Base-by-base conservation (phyloP, 2,797 vertebrate species). In the Pangasius mekongensis region DNA sequence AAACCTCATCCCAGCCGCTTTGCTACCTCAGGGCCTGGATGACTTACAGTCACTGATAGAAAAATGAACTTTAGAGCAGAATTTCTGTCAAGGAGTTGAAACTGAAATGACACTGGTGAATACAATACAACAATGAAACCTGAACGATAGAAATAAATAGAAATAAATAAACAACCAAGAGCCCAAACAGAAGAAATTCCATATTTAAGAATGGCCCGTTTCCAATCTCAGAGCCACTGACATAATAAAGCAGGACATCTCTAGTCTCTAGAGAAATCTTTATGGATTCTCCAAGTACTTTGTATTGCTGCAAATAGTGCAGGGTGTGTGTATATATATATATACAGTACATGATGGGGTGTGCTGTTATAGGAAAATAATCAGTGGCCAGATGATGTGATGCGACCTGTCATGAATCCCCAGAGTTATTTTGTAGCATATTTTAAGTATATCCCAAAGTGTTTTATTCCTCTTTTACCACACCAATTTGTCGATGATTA, bases 21-120 rank as follows among this genome's bases (percentile, higher is more conserved):
- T 67, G 62, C 82, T 67, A 83, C 82, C 82, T 67, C 82, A 22
- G 43, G 62, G 62, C 82, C 27, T 49, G 62, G 60, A 67, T 36
- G 66, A 39, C 66, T 85, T 58, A 85, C 10, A 85, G 30, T n/a
- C 13, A 2, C 49, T 85, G 30, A 85, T 6, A 73, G n/a, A 71
- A 56, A 84, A 71, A 84, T 71, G 10, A 84, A 36, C 83, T 84
- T 56, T 71, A 56, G 49, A 71, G 52, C 47, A 36, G 5, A 54
- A 85, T 27, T 49, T 56, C 66, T 73, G 49, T 73, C 30, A 10
- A 73, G 66, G 66, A 73, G 73, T 52, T 73, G 64, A 27, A 71
- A 85, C n/a, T 71, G 4, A 56, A 85, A 71, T 27, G 52, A 56
- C 83, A 39, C 4, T 54, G 49, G 33, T 27, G 7, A 85, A 85